Evolutionary conservation across 2,797 vertebrate genomes (phyloP).

Genomic region (Petrocephalus sullivani): DNA sequence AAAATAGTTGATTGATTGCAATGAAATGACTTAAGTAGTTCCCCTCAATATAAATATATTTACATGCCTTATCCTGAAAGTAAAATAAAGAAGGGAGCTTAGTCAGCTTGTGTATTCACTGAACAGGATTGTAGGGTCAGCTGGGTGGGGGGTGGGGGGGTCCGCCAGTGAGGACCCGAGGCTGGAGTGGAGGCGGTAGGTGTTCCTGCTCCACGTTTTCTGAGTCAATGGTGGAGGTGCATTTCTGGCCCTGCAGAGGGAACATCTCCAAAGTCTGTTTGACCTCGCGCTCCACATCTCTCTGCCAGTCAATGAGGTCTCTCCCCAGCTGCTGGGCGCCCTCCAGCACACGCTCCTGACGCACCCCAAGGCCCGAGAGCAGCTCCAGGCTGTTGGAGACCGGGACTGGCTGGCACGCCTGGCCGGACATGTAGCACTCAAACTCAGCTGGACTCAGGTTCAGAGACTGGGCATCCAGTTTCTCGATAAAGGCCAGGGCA

Average conservation of each 20-base stretch:
- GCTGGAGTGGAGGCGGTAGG: slow-evolving; percentile 85
- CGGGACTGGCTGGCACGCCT: slow-evolving; percentile 69
- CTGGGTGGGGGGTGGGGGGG: slow-evolving; percentile 29
- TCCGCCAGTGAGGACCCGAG: slow-evolving; percentile 86
- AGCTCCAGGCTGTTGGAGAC: slow-evolving; percentile 78
- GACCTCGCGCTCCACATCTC: slow-evolving; percentile 80
- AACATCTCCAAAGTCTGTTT: slow-evolving; percentile 79
- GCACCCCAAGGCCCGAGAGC: slow-evolving; percentile 73
- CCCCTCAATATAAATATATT: neutral
- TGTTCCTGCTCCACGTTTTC: slow-evolving; percentile 81
- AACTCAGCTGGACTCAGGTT: slow-evolving; percentile 91
- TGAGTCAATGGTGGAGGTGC: slow-evolving; percentile 59
- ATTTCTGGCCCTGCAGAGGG: slow-evolving; percentile 64
- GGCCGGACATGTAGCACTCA: slow-evolving; percentile 88
- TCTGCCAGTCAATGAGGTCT: slow-evolving; percentile 93
- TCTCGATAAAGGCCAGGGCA: slow-evolving; percentile 94
- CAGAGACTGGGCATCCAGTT: slow-evolving; percentile 87
- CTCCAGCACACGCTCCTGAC: slow-evolving; percentile 75
- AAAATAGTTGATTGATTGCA: neutral
- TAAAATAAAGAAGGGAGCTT: neutral
- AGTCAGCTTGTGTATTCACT: neutral
- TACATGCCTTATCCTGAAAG: neutral
- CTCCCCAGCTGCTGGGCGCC: slow-evolving; percentile 79
- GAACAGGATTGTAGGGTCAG: neutral
- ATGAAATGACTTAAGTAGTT: neutral